Evolutionary conservation across 2,888 invertebrate genomes (phyloP), one percentile per base, ranked within the genome.

Genomic region (Eupithecia exiguata): DNA sequence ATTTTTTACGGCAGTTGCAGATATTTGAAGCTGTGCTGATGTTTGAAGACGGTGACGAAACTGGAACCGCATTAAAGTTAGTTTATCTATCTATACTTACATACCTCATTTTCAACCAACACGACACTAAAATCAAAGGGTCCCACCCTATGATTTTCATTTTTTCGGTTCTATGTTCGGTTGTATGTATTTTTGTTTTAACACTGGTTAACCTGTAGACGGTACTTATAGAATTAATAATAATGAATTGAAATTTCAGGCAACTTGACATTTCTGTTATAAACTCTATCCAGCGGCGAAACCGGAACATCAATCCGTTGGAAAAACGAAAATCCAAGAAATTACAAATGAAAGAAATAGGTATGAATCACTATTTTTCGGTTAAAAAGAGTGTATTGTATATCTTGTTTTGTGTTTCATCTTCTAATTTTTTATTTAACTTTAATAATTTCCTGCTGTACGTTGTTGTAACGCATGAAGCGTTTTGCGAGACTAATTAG

Each of bases 1-100:
- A 99, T 94, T 95, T 99, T 43, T 93, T 99, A 53, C 96, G 99
- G 85, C 99, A 99, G 91, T 96, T 99, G 88, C 98, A 99, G 90
- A 97, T 99, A 77, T 99, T 99, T 90, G 99, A 99, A 91, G 98
- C 98, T 62, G 98, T 99, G 38, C 93, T 99, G 61, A 96, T 97
- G 86, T 97, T 96, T 87, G 98, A 98, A 91, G 98, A 98, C 87
- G 98, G 97, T 1, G 94, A 94, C 74, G 93, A 93, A 66, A 89
- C 86, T 79, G 96, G 95, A 7, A 96, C 96, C 36, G 96, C 97
- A 1, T 95, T 93, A 1, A 92, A 93, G 93, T 94, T 76, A 89
- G 91, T 74, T 35, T 58, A 25, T 6, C 3, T 16, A 30, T 38
- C 40, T 36, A 18, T n/a, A n/a, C 9, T 18, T 18, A 46, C 46